Percentiles rank a stretch among this genome's conserved stretches.
phyloP scores from a whole-genome alignment of 2,888 invertebrate species.

The Cerceris ruficornis region DNA sequence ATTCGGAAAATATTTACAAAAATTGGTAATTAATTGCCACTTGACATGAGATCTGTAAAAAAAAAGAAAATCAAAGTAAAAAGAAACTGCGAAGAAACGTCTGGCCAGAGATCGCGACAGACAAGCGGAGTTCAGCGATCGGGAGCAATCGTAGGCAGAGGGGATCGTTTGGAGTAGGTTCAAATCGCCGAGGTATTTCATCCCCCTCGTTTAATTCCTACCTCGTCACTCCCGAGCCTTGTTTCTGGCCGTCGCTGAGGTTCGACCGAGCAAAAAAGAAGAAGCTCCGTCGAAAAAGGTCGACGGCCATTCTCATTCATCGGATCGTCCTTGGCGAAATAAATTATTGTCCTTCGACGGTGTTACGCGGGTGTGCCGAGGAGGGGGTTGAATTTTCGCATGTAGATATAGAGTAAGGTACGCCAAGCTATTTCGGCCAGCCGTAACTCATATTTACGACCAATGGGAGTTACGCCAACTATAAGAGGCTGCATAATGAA shows the following conservation, averaged over 20 bases:
- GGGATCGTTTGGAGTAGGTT: conserved; percentile 38
- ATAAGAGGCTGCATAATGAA: conserved; percentile 79
- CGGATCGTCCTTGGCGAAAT: conserved; percentile 28
- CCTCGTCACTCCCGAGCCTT: conserved; percentile 34
- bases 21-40: background rate
- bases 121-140: conserved; percentile 9
- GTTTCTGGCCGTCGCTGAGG: conserved; percentile 23
- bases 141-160: background rate
- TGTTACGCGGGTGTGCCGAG: conserved; percentile 10
- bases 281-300: conserved; percentile 11
- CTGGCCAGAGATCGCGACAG: conserved; percentile 14
- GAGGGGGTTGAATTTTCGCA: conserved; percentile 33
- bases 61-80: conserved; percentile 32
- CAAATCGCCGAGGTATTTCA: conserved; percentile 37
- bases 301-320: conserved; percentile 46
- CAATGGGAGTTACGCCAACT: conserved; percentile 78
- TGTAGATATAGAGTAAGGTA: conserved; percentile 60
- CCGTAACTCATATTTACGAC: conserved; percentile 78
- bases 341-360: conserved; percentile 36
- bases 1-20: no score
- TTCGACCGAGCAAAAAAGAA: conserved; percentile 3
- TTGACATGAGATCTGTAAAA: background rate
- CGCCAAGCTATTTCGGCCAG: conserved; percentile 74
- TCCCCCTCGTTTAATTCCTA: conserved; percentile 38
- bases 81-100: conserved; percentile 42